Evolutionary conservation across 2,888 invertebrate species (phyloP).

Genomic region (Rhogogaster chlorosoma): DNA sequence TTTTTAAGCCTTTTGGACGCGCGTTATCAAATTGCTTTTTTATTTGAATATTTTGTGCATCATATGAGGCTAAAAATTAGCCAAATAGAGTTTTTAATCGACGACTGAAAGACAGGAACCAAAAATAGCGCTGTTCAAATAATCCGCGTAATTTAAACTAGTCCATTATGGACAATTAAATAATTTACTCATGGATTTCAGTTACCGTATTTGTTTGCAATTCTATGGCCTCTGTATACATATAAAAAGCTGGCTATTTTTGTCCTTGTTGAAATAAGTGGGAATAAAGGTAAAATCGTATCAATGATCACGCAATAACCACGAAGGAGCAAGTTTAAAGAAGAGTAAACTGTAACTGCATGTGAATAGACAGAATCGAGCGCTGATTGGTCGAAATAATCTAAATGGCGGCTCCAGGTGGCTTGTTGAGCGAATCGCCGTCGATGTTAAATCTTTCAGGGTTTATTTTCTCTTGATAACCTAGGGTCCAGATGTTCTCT

Average conservation of each 20-base stretch:
- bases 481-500: not conserved
- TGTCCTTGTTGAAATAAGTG: not conserved
- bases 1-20: not conserved
- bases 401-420: not conserved
- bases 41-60: not conserved
- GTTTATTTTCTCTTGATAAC: constrained; percentile 8
- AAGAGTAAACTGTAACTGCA: not conserved
- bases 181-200: not conserved
- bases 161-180: not conserved
- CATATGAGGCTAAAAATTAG: not conserved
- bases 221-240: not conserved
- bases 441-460: not conserved
- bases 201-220: not conserved
- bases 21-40: not conserved
- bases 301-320: not conserved
- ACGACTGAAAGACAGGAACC: not conserved
- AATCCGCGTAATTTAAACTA: not conserved
- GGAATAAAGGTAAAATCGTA: not conserved
- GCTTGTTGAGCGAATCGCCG: constrained; percentile 4
- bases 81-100: not conserved
- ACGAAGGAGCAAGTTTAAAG: not conserved
- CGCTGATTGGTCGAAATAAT: not conserved
- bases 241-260: not conserved
- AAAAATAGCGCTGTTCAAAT: not conserved
- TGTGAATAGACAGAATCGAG: not conserved